A percentile compares a stretch with the other conserved stretches of the same genome.
Conservation (phyloP, 2,888 invertebrate species). For the Meteorus cinctellus region DNA sequence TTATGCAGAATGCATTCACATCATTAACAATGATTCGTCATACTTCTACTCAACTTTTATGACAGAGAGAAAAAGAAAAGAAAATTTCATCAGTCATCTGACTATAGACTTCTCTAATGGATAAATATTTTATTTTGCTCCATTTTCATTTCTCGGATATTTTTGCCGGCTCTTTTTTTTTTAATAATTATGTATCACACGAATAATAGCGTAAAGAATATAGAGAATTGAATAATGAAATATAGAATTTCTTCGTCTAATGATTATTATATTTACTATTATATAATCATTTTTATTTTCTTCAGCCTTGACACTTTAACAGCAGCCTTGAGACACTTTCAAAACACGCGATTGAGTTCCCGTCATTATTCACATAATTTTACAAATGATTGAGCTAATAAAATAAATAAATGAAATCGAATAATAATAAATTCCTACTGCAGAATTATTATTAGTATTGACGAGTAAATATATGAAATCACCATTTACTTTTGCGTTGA, state of each 20-base stretch:
- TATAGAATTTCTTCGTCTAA: no score
- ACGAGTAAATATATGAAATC: neutral
- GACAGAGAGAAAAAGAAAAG: neutral
- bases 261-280: neutral
- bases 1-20: neutral
- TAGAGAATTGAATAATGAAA: no score
- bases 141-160: no score
- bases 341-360: conserved; percentile 21
- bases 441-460: neutral
- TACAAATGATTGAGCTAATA: neutral
- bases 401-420: neutral
- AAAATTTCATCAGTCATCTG: neutral
- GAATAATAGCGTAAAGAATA: no score
- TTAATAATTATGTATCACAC: no score
- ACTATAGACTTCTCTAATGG: no score
- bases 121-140: no score
- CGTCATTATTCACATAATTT: neutral
- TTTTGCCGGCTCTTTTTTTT: no score
- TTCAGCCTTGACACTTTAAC: conserved; percentile 19
- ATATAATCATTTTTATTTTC: conserved; percentile 1
- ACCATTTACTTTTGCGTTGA: neutral
- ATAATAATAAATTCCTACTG: neutral
- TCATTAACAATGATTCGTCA: conserved; percentile 15
- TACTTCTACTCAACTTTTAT: neutral
- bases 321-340: conserved; percentile 37